phyloP scores from a whole-genome alignment of 1,140 invertebrate species.

The Drosophila pseudoobscura region DNA sequence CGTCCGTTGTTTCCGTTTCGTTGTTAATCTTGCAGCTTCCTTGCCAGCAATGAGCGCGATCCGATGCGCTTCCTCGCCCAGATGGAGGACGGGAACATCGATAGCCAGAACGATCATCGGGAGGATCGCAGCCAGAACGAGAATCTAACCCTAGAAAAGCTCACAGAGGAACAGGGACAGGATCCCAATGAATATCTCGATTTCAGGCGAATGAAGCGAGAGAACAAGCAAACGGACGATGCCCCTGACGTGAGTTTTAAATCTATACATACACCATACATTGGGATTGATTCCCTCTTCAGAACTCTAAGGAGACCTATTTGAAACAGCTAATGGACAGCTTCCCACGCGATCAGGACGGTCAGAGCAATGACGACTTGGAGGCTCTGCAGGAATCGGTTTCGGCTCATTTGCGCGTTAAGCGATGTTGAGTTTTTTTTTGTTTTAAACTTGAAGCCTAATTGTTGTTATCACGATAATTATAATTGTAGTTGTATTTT shows the following conservation, averaged over 20 bases:
- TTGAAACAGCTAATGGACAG: conserved; percentile 69
- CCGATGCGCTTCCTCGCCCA: conserved; percentile 48
- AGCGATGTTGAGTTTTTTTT: conserved; percentile 54
- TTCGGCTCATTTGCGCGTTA: conserved; percentile 50
- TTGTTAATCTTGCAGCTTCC: conserved; percentile 40
- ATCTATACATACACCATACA: background rate
- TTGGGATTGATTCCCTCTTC: background rate
- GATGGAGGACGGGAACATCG: conserved; percentile 37
- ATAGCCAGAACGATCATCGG: conserved; percentile 33
- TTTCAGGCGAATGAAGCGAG: conserved; percentile 48
- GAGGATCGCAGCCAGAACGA: conserved; percentile 44
- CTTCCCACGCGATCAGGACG: conserved; percentile 61
- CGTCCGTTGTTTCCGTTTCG: background rate
- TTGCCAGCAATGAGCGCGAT: conserved; percentile 53
- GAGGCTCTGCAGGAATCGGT: conserved; percentile 24
- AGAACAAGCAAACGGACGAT: conserved; percentile 46
- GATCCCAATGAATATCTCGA: background rate
- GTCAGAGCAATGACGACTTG: conserved; percentile 46
- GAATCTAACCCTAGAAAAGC: conserved; percentile 36
- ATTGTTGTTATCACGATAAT: background rate
- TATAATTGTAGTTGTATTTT: conserved; percentile 10
- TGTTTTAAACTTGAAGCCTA: too few species aligned
- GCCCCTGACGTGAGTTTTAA: conserved; percentile 48
- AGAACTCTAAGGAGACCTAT: conserved; percentile 62
- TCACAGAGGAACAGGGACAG: conserved; percentile 11